Percentiles rank a stretch among this genome's conserved stretches.
Conservation (phyloP, 2,113 vertebrate species). For the Noturus placidus region DNA sequence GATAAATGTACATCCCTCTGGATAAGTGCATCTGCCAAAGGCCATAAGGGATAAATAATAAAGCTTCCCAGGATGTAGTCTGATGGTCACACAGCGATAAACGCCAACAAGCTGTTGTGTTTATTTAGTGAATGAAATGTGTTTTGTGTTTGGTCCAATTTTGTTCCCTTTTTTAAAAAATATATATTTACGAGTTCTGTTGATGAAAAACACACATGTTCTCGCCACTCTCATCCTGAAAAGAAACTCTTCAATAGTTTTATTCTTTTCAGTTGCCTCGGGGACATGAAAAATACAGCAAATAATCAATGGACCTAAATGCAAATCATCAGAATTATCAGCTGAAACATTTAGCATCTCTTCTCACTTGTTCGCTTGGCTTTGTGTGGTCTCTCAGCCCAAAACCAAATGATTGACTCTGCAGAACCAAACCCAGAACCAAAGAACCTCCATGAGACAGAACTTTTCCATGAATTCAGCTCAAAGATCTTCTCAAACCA, state of each 20-base stretch:
- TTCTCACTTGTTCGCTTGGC: not conserved
- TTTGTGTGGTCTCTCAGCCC: not conserved
- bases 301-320: not conserved
- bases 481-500: not conserved
- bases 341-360: not conserved
- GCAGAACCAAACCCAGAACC: not conserved
- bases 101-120: not conserved
- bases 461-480: not conserved
- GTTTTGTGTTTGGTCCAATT: not conserved
- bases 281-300: no score
- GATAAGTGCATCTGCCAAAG: no score
- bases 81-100: not conserved
- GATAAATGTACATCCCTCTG: no score
- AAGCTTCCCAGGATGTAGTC: not conserved
- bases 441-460: constrained; percentile 10
- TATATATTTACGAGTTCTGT: no score
- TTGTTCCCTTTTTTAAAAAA: not conserved
- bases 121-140: not conserved
- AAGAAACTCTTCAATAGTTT: no score
- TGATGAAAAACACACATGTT: no score
- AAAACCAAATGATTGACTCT: not conserved
- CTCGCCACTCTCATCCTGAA: no score
- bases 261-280: no score
- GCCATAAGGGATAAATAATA: not conserved
- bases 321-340: not conserved